These are phyloP conservation scores for Ophion ellenae DNA, from an alignment of 2,888 invertebrate species.

Conservation along the genomic window DNA sequence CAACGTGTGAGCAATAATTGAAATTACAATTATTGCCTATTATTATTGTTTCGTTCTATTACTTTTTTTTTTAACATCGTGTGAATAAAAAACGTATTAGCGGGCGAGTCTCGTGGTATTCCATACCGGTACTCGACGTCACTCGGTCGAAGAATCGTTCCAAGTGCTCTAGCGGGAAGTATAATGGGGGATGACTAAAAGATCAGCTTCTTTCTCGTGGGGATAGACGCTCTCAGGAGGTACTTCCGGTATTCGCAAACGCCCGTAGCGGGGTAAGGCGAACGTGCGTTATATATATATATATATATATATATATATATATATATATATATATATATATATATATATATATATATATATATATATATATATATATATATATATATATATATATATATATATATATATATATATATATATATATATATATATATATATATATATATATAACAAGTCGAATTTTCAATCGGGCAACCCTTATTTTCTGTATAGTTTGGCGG, in stretches of 20 bases:
- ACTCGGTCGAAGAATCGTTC: constrained; percentile 18
- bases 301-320: no score
- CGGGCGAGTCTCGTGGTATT: constrained; percentile 4
- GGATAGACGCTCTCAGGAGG: constrained; percentile 10
- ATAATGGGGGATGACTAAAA: constrained; percentile 63
- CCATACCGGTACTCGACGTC: background rate
- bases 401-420: no score
- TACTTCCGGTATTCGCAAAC: constrained; percentile 52
- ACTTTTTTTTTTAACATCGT: constrained; percentile 12
- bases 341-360: no score
- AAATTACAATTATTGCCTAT: constrained; percentile 17
- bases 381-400: no score
- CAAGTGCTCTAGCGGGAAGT: constrained; percentile 45
- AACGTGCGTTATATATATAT: background rate
- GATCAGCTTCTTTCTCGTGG: constrained; percentile 34
- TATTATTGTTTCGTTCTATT: constrained; percentile 1
- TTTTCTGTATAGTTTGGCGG: no score
- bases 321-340: no score
- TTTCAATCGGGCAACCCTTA: background rate
- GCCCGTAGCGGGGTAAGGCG: background rate
- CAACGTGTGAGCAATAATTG: background rate
- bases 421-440: no score
- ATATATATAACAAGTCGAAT: background rate
- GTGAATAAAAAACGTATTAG: constrained; percentile 23
- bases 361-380: no score